phyloP scores from a whole-genome alignment of 92 coral and sea anemone species.

The Epizoanthus scotinus region DNA sequence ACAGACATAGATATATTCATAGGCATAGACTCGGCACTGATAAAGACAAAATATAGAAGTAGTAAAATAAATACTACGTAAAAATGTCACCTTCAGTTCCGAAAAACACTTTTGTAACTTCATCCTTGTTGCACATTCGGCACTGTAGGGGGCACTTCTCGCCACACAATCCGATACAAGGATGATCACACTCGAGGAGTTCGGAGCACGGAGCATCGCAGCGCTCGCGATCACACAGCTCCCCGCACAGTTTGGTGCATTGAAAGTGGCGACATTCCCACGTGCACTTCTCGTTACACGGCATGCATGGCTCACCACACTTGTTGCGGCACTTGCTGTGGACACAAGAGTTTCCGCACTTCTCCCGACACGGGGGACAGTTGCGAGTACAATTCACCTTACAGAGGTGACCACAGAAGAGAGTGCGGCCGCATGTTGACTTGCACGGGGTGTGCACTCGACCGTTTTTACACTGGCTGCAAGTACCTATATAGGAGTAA shows the following conservation, averaged over 20 bases:
- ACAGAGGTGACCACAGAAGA: conserved; percentile 89
- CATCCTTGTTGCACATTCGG: conserved; percentile 83
- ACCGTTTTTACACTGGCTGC: conserved; percentile 73
- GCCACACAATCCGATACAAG: conserved; percentile 94
- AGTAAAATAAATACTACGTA: no score
- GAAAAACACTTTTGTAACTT: conserved; percentile 84
- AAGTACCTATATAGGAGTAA: no score
- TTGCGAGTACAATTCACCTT: conserved; percentile 80
- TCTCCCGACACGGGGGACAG: conserved; percentile 84
- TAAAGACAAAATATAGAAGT: no score
- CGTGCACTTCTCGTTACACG: conserved; percentile 72
- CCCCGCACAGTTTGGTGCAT: conserved; percentile 77
- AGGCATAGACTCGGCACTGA: no score
- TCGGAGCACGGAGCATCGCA: conserved; percentile 70
- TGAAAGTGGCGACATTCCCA: conserved; percentile 74
- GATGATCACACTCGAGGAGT: conserved; percentile 63
- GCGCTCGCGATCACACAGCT: conserved; percentile 78
- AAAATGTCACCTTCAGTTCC: conserved; percentile 64
- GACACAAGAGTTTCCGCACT: conserved; percentile 72
- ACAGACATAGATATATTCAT: no score
- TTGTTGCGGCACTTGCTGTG: conserved; percentile 82
- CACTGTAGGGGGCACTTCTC: conserved; percentile 93
- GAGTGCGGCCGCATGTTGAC: conserved; percentile 68
- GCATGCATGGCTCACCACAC: conserved; percentile 87
- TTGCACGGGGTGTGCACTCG: conserved; percentile 80